Evolutionary conservation across 2,888 invertebrate genomes (phyloP).

Genomic region (Ormyrus rosae): DNA sequence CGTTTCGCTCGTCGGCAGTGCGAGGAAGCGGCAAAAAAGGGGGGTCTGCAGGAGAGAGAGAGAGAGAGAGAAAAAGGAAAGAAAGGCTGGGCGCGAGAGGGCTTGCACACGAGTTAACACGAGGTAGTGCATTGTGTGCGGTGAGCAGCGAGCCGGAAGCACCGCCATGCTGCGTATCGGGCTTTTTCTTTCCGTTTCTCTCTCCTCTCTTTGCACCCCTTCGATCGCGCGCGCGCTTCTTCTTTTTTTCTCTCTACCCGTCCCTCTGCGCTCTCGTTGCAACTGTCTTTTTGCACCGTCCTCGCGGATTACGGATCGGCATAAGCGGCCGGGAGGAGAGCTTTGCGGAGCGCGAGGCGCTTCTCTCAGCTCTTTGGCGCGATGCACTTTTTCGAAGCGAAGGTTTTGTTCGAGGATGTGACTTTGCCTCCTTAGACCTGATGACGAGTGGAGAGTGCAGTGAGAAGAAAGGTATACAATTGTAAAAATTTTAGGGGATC

Average conservation of each 20-base stretch:
- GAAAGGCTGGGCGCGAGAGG: slow-evolving; percentile 18
- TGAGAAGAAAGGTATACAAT: too few relatives aligned
- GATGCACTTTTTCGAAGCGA: too few relatives aligned
- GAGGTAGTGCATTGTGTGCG: slow-evolving; percentile 73
- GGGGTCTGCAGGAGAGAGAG: not conserved
- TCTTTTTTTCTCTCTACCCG: not conserved
- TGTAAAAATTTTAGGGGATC: too few relatives aligned
- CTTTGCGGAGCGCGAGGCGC: too few relatives aligned
- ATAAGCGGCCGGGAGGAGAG: too few relatives aligned
- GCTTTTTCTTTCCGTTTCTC: slow-evolving; percentile 67
- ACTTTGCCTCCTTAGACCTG: too few relatives aligned
- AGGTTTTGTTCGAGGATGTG: too few relatives aligned
- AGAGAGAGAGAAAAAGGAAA: slow-evolving; percentile 8
- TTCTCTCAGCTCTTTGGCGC: too few relatives aligned
- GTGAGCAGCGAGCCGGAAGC: slow-evolving; percentile 76
- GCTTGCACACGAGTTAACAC: slow-evolving; percentile 70
- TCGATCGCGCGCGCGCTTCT: not conserved
- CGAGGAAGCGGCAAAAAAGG: not conserved
- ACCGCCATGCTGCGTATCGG: slow-evolving; percentile 73
- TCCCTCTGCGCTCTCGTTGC: not conserved
- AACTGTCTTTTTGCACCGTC: not conserved
- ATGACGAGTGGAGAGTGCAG: too few relatives aligned
- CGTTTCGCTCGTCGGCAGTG: too few relatives aligned
- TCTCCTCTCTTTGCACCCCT: not conserved
- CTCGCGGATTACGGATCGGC: too few relatives aligned